Evolutionary conservation across 2,797 vertebrate species (phyloP).

Genomic region (Siniperca undulata): DNA sequence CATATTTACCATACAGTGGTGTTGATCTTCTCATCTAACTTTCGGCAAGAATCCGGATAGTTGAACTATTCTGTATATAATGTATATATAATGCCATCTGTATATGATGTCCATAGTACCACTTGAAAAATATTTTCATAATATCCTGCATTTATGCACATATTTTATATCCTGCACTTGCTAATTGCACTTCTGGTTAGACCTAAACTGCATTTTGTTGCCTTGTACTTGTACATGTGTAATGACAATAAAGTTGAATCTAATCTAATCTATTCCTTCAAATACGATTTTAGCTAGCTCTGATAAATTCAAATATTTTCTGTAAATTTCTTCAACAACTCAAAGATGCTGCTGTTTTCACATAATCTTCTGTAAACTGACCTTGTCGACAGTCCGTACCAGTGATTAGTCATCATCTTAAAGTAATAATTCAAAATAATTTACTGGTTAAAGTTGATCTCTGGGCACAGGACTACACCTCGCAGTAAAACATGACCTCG

Average conservation of each 20-base stretch:
- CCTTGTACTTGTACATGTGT: no score
- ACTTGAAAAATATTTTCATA: no score
- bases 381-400: not conserved
- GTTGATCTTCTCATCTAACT: no score
- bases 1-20: not conserved
- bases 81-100: no score
- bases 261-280: not conserved
- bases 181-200: no score
- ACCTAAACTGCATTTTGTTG: no score
- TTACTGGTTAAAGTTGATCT: constrained; percentile 40
- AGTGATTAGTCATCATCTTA: not conserved
- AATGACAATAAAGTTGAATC: no score
- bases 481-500: constrained; percentile 63
- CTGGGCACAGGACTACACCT: constrained; percentile 49
- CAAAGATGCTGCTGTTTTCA: not conserved
- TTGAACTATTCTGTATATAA: not conserved
- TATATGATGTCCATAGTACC: no score
- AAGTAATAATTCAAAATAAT: constrained; percentile 40
- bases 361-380: constrained; percentile 3
- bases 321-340: not conserved
- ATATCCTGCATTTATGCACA: no score
- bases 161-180: no score
- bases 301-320: not conserved
- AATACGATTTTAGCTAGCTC: not conserved
- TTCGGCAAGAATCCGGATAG: not conserved